Conservation (phyloP, 1,140 invertebrate genomes). For the Lordiphosa clarofinis region DNA sequence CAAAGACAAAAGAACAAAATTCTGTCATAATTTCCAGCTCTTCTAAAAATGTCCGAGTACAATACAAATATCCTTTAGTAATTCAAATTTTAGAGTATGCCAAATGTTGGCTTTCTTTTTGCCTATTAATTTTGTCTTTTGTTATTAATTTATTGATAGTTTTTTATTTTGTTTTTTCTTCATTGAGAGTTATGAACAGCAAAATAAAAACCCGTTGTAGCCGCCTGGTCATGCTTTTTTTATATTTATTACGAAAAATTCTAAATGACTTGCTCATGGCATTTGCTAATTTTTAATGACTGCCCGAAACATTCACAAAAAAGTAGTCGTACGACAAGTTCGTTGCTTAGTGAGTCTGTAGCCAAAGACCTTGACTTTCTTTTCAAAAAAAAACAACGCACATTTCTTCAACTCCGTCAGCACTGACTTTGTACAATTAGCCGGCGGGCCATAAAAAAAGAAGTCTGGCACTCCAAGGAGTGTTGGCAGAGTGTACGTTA, state of each 20-base stretch:
- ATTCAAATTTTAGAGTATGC: too few relatives aligned
- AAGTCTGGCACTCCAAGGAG: conserved; percentile 6
- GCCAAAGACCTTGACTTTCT: conserved; percentile 71
- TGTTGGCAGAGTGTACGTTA: conserved; percentile 49
- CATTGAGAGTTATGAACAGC: conserved; percentile 1
- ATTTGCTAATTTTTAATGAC: conserved; percentile 58
- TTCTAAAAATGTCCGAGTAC: too few relatives aligned
- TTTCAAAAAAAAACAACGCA: conserved; percentile 33
- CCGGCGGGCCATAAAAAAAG: conserved; percentile 37
- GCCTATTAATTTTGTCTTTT: conserved; percentile 25
- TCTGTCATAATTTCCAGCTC: too few relatives aligned
- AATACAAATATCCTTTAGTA: too few relatives aligned
- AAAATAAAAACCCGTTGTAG: conserved; percentile 38
- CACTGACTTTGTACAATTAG: conserved; percentile 45
- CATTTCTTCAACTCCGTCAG: conserved; percentile 41
- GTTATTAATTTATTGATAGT: conserved; percentile 66
- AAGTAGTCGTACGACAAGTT: conserved; percentile 45
- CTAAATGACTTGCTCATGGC: conserved; percentile 61
- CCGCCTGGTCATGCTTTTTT: conserved; percentile 48
- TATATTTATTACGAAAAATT: conserved; percentile 62
- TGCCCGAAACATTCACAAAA: conserved; percentile 10
- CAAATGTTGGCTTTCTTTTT: conserved; percentile 22
- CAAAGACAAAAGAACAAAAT: too few relatives aligned
- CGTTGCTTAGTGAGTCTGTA: conserved; percentile 32
- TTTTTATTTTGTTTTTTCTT: conserved; percentile 23